Evolutionary conservation across 1,140 invertebrate genomes (phyloP).

Genomic region (Halictus rubicundus): DNA sequence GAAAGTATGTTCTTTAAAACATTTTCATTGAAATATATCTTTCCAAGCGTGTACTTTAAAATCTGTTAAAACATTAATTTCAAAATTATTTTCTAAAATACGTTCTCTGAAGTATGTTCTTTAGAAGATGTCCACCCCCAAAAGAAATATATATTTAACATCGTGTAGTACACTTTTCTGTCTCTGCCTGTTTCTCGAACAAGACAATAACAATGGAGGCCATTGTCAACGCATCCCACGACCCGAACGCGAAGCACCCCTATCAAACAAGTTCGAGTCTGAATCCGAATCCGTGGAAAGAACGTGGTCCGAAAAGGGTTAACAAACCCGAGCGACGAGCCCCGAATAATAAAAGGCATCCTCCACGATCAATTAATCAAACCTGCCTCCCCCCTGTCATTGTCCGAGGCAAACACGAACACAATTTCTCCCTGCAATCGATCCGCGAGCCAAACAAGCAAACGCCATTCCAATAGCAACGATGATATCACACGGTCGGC

Average conservation of each 20-base stretch:
- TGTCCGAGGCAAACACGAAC: background rate
- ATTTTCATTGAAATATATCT: too few species aligned
- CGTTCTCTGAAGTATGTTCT: too few species aligned
- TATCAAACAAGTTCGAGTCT: background rate
- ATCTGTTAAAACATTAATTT: too few species aligned
- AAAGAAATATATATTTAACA: too few species aligned
- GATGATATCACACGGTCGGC: background rate
- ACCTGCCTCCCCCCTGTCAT: background rate
- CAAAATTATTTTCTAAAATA: too few species aligned
- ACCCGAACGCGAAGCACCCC: background rate
- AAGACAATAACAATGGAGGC: too few species aligned
- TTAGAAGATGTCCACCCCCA: too few species aligned
- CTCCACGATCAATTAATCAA: constrained; percentile 12
- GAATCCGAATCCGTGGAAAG: background rate
- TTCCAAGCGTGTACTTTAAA: too few species aligned
- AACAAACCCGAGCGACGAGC: constrained; percentile 1
- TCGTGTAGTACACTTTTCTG: too few species aligned
- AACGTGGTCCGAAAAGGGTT: background rate
- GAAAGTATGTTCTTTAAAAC: too few species aligned
- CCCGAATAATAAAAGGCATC: constrained; percentile 7
- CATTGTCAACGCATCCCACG: background rate
- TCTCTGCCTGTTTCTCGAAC: too few species aligned
- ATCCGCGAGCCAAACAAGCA: constrained; percentile 20
- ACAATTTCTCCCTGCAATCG: background rate
- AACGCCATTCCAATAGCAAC: constrained; percentile 22